phyloP scores from a whole-genome alignment of 2,888 invertebrate species.

The Trachelus iudaicus region DNA sequence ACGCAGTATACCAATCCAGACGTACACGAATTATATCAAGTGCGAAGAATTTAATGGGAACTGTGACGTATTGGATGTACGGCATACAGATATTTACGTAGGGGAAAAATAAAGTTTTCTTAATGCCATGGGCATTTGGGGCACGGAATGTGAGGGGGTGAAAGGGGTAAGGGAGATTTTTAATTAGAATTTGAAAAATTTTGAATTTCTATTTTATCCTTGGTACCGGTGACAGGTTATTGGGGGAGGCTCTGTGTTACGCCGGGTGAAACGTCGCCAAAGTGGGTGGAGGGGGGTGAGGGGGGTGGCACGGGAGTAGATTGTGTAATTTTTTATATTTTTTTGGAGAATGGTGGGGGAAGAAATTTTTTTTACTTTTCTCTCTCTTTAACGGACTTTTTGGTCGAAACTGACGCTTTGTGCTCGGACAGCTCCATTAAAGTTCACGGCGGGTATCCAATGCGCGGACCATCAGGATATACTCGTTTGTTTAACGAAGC shows the following conservation, averaged over 20 bases:
- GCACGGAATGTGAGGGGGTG: neutral
- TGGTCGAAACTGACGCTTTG: neutral
- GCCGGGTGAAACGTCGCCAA: neutral
- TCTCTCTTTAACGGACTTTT: neutral
- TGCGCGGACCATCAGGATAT: neutral
- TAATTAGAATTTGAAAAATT: neutral
- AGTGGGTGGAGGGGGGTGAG: fast-evolving
- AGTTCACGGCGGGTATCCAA: slow-evolving; percentile 48
- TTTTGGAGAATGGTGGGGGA: neutral
- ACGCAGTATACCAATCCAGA: neutral
- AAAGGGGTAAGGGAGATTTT: neutral
- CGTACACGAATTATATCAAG: neutral
- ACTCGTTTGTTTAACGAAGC: neutral
- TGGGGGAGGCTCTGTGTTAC: neutral
- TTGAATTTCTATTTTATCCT: neutral
- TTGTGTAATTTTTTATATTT: neutral
- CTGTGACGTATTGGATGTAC: neutral
- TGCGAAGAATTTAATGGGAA: neutral
- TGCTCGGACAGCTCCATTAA: slow-evolving; percentile 50
- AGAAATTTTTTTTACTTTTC: neutral
- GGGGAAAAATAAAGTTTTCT: neutral
- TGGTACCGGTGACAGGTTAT: neutral
- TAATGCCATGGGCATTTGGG: neutral
- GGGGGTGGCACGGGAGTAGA: no score
- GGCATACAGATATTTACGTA: neutral